These are phyloP conservation scores for Solea solea DNA, from an alignment of 2,113 vertebrate species.

Conservation along the genomic window DNA sequence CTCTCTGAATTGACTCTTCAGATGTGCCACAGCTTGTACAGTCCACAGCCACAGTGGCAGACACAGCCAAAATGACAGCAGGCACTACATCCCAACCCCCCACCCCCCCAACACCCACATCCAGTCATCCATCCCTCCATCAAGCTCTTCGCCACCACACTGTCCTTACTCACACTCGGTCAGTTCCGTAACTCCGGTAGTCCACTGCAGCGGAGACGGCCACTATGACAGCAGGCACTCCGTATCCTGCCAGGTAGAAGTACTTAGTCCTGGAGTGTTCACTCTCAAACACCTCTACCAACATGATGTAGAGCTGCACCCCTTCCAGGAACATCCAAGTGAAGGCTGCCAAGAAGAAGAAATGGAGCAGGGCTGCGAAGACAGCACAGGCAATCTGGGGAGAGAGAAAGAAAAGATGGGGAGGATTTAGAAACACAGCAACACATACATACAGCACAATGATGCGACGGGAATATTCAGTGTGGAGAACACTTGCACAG, in stretches of 20 bases:
- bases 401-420: conserved; percentile 38
- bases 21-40: conserved; percentile 64
- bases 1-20: conserved; percentile 63
- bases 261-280: conserved; percentile 96
- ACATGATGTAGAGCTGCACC: conserved; percentile 98
- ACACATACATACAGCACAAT: not conserved
- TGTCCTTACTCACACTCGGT: conserved; percentile 77
- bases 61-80: conserved; percentile 80
- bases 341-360: conserved; percentile 99
- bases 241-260: conserved; percentile 96
- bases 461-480: conserved; percentile 20
- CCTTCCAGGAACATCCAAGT: conserved; percentile 99
- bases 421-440: conserved; percentile 46
- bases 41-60: conserved; percentile 43
- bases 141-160: not conserved
- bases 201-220: conserved; percentile 95
- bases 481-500: conserved; percentile 18
- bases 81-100: conserved; percentile 44
- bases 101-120: conserved; percentile 26
- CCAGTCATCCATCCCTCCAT: conserved; percentile 43
- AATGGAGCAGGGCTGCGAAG: conserved; percentile 96
- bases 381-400: conserved; percentile 94
- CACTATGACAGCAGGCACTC: conserved; percentile 95
- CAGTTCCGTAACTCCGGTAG: conserved; percentile 96
- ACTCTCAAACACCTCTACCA: conserved; percentile 98